phyloP scores from a whole-genome alignment of 2,113 vertebrate genomes.

The Callionymus lyra region DNA sequence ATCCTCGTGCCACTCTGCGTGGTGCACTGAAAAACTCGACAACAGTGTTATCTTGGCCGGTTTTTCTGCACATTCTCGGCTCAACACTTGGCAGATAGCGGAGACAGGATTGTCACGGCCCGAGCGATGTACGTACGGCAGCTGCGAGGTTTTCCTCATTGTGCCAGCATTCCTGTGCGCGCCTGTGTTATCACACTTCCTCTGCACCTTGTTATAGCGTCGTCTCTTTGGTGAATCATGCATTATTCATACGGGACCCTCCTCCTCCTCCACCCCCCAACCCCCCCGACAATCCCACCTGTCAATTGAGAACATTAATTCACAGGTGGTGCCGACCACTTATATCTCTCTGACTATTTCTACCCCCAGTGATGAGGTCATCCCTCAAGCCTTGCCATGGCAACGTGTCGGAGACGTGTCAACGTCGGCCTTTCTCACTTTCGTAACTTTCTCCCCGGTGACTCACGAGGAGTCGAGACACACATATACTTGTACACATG shows the following conservation, averaged over 20 bases:
- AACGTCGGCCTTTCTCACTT: conserved; percentile 13
- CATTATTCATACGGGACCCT: no score
- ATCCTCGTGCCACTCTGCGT: no score
- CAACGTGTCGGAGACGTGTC: conserved; percentile 9
- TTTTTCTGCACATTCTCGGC: conserved; percentile 7
- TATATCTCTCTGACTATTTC: conserved; percentile 1
- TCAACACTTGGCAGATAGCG: conserved; percentile 25
- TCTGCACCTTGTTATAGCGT: conserved; percentile 12
- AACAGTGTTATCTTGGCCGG: conserved; percentile 17
- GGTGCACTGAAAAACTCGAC: no score
- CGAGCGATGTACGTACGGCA: conserved; percentile 1
- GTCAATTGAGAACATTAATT: conserved; percentile 23
- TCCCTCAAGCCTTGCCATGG: conserved; percentile 9
- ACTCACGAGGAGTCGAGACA: conserved; percentile 29
- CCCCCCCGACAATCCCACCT: conserved; percentile 8
- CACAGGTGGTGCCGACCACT: no score
- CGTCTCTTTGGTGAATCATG: conserved; percentile 23
- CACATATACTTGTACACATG: not conserved
- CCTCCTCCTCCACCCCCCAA: no score
- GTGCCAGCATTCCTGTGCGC: conserved; percentile 5
- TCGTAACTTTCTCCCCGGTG: conserved; percentile 26
- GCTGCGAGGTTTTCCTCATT: not conserved
- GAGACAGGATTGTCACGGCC: conserved; percentile 11
- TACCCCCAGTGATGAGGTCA: conserved; percentile 22
- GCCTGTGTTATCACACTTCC: conserved; percentile 11